phyloP scores from a whole-genome alignment of 2,797 vertebrate species.

The Eremophila alpestris region DNA sequence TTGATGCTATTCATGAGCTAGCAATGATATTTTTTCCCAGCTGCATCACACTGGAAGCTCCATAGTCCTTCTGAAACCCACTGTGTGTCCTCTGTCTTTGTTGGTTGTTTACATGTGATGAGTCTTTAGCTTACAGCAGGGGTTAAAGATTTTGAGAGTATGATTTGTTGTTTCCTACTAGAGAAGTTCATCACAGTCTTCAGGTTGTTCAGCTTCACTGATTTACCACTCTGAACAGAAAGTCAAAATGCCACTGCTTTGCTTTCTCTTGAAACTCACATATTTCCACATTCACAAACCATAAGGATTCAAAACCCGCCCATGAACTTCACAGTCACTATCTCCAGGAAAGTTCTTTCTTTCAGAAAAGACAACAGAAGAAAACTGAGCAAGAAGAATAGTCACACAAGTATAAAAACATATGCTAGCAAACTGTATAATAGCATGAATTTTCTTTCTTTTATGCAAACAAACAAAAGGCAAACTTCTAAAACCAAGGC shows the following conservation, averaged over 20 bases:
- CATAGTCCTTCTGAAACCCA: background rate
- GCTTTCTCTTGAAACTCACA: background rate
- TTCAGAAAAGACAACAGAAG: slow-evolving; percentile 19
- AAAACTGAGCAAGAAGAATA: background rate
- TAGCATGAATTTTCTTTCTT: background rate
- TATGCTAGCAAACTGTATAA: background rate
- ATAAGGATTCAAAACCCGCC: background rate
- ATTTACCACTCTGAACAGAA: background rate
- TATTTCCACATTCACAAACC: background rate
- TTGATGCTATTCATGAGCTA: background rate
- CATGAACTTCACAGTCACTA: slow-evolving; percentile 2
- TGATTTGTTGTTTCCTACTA: background rate
- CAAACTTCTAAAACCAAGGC: background rate
- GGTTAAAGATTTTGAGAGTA: background rate
- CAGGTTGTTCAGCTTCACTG: background rate
- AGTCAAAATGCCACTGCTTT: background rate
- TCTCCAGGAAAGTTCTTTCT: background rate
- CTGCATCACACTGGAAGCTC: background rate
- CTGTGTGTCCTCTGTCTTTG: background rate
- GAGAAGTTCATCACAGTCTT: background rate
- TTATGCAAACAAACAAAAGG: background rate
- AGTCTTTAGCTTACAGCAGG: background rate
- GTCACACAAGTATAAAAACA: background rate
- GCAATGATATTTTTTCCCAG: background rate
- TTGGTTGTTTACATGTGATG: background rate